Base-by-base conservation (phyloP, 2,888 invertebrate species). In the Frankliniella intonsa region DNA sequence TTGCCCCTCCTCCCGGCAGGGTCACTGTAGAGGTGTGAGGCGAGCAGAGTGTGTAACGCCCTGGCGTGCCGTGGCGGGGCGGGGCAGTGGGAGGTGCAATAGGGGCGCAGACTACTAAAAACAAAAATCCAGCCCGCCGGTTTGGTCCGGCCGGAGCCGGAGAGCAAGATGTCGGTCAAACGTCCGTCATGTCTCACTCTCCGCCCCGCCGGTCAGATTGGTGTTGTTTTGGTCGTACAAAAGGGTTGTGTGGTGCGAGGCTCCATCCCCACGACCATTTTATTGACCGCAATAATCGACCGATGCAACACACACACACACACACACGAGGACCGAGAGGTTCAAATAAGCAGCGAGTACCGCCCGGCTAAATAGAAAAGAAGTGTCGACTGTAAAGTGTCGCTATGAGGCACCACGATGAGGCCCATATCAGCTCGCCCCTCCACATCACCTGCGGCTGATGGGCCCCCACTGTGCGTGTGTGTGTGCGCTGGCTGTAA, bases 271-370 rank as follows among this genome's bases (percentile, higher is more conserved):
- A 76, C 22, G 22, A 76, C 69, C 69, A 76, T 25, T 76, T 76
- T 76, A 76, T 76, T 76, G 69, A 76, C 69, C 69, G 69, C 69
- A 76, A 76, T 76, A 76, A 76, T 76, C 69, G 69, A 12, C 69
- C 69, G 25, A 76, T 22, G 25, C 25, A 25, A 76, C 69, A 76
- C 69, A 76, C 69, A 76, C 69, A 76, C 25, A 76, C 69, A 25
- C 69, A 22, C 55, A 55, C 14, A 55, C 14, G 55, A 55, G 55
- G 14, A 55, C 55, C 55, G 22, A 9, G 69, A 22, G 12, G 11
- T 25, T 76, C 62, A 62, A 62, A 62, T 62, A 17, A 62, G 62
- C 62, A 19, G 62, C 62, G 62, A 19, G 62, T 62, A 62, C 14
- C 62, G 62, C 62, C 69, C 25, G 25, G 69, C 22, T n/a, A 22